These are phyloP conservation scores for Gasteruption jaculator DNA, from an alignment of 2,888 invertebrate species.

Conservation along the genomic window DNA sequence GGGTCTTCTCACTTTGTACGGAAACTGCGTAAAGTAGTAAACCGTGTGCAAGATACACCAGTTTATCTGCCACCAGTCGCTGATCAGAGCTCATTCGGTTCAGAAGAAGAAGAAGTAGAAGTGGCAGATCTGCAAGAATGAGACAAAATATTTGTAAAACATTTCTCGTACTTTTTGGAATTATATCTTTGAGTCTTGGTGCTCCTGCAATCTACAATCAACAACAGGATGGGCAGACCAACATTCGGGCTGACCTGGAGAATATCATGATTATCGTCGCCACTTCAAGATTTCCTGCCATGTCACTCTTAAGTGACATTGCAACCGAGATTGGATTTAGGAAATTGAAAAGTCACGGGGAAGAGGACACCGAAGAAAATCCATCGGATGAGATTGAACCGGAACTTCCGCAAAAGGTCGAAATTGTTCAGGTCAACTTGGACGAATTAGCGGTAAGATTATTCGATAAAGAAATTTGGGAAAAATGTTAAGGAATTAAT, in stretches of 20 bases:
- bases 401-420: conserved; percentile 7
- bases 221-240: conserved; percentile 72
- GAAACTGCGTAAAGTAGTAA: too few species aligned
- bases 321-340: conserved; percentile 17
- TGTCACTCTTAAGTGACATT: conserved; percentile 37
- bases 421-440: too few species aligned
- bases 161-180: too few species aligned
- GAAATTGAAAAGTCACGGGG: not conserved
- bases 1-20: too few species aligned
- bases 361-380: not conserved
- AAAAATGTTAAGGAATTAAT: too few species aligned
- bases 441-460: too few species aligned
- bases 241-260: conserved; percentile 70
- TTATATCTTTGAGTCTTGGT: conserved; percentile 29
- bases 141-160: too few species aligned
- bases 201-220: conserved; percentile 60
- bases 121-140: conserved; percentile 1
- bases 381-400: not conserved
- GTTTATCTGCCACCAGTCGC: too few species aligned
- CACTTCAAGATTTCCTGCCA: conserved; percentile 35
- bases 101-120: too few species aligned
- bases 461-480: too few species aligned
- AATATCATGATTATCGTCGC: conserved; percentile 70
- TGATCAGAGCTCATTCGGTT: too few species aligned
- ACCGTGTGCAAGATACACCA: too few species aligned